These are phyloP conservation scores for Ptychochromis oligacanthus DNA, from an alignment of 2,113 vertebrate species.

Conservation along the genomic window DNA sequence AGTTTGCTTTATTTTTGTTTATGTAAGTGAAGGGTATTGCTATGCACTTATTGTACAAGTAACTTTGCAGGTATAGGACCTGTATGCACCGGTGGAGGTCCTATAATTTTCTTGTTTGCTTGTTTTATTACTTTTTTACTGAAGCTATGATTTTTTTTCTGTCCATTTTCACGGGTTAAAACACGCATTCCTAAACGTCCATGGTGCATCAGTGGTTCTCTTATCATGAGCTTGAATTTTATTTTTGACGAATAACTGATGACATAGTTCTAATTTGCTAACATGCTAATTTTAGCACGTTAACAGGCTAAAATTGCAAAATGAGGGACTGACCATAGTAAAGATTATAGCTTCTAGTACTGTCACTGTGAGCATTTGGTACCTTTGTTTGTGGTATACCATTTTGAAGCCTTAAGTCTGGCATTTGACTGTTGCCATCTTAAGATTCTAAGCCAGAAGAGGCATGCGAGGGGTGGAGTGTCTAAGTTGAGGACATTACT, in stretches of 20 bases:
- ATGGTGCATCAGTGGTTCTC: too few species aligned
- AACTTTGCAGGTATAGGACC: not conserved
- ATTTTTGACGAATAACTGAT: not conserved
- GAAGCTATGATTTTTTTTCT: not conserved
- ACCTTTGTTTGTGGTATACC: not conserved
- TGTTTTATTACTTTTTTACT: not conserved
- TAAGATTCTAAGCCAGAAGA: not conserved
- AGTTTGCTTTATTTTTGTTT: not conserved
- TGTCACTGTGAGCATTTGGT: not conserved
- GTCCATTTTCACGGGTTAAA: not conserved
- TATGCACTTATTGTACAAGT: not conserved
- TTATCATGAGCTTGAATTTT: not conserved
- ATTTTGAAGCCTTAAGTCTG: not conserved
- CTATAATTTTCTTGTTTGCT: not conserved
- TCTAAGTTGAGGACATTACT: not conserved
- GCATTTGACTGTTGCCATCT: not conserved
- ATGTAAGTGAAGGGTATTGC: too few species aligned
- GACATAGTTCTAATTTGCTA: not conserved
- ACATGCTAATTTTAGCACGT: not conserved
- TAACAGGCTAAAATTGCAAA: fast-evolving
- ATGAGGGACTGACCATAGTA: not conserved
- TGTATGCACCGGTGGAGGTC: not conserved
- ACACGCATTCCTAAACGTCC: too few species aligned
- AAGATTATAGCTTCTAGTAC: not conserved
- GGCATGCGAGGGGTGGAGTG: not conserved